Percentiles rank a stretch among this genome's conserved stretches.
phyloP scores from a whole-genome alignment of 1,140 invertebrate genomes.

The Yoshiicerus persimilis region DNA sequence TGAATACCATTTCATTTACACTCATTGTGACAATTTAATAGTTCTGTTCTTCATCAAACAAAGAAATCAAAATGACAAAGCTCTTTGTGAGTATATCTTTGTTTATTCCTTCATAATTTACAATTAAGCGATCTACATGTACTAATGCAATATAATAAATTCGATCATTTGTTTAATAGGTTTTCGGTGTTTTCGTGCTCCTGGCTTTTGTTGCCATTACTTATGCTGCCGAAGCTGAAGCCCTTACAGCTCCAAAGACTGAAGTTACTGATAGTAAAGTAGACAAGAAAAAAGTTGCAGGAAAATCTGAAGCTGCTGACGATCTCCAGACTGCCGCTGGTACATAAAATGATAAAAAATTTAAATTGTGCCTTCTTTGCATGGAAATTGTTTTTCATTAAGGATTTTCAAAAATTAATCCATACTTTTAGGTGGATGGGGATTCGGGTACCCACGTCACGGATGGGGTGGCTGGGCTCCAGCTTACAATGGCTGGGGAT shows the following conservation, averaged over 20 bases:
- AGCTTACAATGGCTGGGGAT: background rate
- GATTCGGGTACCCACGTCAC: background rate
- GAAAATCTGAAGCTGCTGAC: background rate
- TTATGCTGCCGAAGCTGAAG: background rate
- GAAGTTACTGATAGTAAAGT: no score
- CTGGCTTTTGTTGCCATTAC: background rate
- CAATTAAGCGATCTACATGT: background rate
- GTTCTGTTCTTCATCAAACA: background rate
- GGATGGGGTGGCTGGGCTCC: background rate
- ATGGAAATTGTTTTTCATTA: no score
- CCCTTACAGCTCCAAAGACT: background rate
- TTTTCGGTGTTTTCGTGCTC: background rate
- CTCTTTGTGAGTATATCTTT: background rate
- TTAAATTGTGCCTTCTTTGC: no score
- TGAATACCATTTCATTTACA: background rate
- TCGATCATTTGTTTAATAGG: background rate
- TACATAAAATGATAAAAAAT: no score
- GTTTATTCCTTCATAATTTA: no score
- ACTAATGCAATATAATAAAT: background rate
- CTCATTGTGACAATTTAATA: background rate
- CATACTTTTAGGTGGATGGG: background rate
- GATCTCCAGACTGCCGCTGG: background rate
- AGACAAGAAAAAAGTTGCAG: background rate
- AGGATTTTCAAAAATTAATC: no score
- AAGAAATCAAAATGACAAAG: background rate